These are phyloP conservation scores for Suricata suricatta DNA, from an alignment of 2,113 vertebrate genomes.

Conservation along the genomic window DNA sequence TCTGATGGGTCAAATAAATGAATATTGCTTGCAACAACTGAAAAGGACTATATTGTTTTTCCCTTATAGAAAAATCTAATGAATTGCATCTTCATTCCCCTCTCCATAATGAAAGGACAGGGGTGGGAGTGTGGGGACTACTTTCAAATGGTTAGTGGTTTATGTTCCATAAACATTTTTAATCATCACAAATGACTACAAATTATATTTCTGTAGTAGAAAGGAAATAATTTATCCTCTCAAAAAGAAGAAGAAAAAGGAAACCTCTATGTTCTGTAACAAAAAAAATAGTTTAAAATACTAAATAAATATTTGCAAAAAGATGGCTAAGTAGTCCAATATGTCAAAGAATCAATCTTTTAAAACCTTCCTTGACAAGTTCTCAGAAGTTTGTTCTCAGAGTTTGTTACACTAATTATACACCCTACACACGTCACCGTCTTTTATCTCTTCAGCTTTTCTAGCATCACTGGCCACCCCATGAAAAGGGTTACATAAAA, in stretches of 20 bases:
- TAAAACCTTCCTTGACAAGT: background rate
- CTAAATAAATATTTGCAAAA: background rate
- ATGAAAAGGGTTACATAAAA: background rate
- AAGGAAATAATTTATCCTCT: background rate
- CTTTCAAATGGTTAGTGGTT: background rate
- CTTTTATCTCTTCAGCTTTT: background rate
- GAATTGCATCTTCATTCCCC: background rate
- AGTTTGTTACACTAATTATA: background rate
- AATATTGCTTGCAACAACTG: background rate
- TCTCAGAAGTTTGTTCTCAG: background rate
- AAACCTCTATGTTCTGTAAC: background rate
- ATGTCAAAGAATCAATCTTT: background rate
- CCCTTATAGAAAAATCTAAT: conserved; percentile 6
- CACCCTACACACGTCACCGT: background rate
- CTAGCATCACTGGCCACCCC: background rate
- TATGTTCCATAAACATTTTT: conserved; percentile 23
- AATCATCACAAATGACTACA: background rate
- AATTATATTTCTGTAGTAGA: background rate
- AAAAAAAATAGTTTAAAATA: conserved; percentile 33
- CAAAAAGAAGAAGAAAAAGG: conserved; percentile 20
- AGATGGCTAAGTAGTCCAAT: background rate
- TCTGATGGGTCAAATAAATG: background rate
- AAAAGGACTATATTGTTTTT: background rate
- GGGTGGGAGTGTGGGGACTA: background rate
- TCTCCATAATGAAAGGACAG: background rate